A percentile compares a stretch with the other conserved stretches of the same genome.
These are phyloP conservation scores for Dermolepida albohirtum DNA, from an alignment of 2,888 invertebrate species.

Conservation along the genomic window DNA sequence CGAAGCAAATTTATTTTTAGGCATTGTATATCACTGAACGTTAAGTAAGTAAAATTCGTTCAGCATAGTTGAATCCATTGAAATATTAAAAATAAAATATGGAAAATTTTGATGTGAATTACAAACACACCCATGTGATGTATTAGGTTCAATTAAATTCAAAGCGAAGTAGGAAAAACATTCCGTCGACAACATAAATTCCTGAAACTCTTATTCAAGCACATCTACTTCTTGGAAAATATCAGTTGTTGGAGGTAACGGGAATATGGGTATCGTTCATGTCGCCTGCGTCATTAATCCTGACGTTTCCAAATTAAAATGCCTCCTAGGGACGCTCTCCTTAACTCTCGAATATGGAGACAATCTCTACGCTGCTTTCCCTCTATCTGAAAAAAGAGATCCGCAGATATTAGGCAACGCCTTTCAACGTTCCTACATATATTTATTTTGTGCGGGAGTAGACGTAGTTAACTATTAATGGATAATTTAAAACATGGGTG, in stretches of 20 bases:
- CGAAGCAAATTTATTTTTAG: no score
- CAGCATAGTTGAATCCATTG: no score
- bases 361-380: constrained; percentile 33
- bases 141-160: constrained; percentile 25
- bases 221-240: constrained; percentile 13
- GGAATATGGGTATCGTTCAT: constrained; percentile 37
- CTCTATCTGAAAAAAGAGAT: constrained; percentile 8
- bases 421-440: not conserved
- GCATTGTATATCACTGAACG: no score
- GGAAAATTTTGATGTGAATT: not conserved
- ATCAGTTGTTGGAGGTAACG: constrained; percentile 10
- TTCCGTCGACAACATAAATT: not conserved
- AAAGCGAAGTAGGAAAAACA: not conserved
- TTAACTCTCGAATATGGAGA: constrained; percentile 39
- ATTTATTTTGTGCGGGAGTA: no score
- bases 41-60: no score
- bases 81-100: not conserved
- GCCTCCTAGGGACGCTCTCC: constrained; percentile 37
- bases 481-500: no score
- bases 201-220: not conserved
- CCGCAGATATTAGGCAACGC: not conserved
- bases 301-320: constrained; percentile 42
- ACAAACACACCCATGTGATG: constrained; percentile 1
- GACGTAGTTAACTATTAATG: no score
- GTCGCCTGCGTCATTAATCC: constrained; percentile 42